phyloP scores from a whole-genome alignment of 2,113 vertebrate genomes.

The Progne subis region DNA sequence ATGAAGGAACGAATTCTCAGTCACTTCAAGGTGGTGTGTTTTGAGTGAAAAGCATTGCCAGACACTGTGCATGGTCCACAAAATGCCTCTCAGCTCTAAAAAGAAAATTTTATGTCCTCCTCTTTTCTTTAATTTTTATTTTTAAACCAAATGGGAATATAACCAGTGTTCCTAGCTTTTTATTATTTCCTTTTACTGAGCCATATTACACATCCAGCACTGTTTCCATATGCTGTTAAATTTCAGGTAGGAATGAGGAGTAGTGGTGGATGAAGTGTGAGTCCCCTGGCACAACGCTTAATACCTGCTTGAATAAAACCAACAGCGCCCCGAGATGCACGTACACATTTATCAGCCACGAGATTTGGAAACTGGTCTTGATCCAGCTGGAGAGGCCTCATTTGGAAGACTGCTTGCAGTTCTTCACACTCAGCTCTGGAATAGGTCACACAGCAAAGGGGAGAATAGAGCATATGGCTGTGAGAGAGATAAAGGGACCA shows the following conservation, averaged over 20 bases:
- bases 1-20: background rate
- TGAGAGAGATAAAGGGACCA: background rate
- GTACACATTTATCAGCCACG: background rate
- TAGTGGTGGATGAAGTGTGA: background rate
- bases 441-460: background rate
- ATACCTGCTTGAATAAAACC: background rate
- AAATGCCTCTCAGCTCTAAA: background rate
- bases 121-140: rapidly evolving
- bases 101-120: rapidly evolving
- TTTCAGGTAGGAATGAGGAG: background rate
- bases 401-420: background rate
- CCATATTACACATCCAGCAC: background rate
- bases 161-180: background rate
- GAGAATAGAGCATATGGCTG: background rate
- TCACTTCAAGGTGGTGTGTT: background rate
- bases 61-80: background rate
- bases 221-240: background rate
- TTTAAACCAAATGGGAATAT: background rate
- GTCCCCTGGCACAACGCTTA: background rate
- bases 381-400: background rate
- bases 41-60: background rate
- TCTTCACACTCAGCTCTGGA: background rate
- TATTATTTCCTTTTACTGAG: background rate
- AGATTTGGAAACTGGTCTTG: background rate
- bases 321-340: rapidly evolving